Conservation (phyloP, 2,888 invertebrate genomes). For the Vandiemenella viatica region DNA sequence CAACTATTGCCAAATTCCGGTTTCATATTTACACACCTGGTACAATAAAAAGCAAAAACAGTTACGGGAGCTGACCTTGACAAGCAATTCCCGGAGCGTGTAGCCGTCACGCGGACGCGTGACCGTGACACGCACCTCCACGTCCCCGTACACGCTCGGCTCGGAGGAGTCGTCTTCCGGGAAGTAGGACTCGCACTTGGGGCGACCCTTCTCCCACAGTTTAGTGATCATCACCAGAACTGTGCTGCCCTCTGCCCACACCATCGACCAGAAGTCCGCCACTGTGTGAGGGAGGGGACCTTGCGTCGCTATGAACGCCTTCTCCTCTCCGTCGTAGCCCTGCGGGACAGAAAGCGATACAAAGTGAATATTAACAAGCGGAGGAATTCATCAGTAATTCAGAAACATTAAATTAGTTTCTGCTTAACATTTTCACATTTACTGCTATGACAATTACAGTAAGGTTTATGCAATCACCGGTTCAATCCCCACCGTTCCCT, state of each 20-base stretch:
- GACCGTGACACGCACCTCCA: constrained; percentile 34
- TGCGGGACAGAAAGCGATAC: constrained; percentile 26
- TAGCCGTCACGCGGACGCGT: constrained; percentile 36
- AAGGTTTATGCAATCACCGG: too few relatives aligned
- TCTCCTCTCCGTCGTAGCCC: constrained; percentile 80
- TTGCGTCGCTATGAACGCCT: constrained; percentile 82
- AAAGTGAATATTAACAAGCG: neutral
- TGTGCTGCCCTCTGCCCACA: constrained; percentile 40
- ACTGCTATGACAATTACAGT: too few relatives aligned
- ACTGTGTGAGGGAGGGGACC: constrained; percentile 82
- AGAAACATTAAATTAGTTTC: too few relatives aligned
- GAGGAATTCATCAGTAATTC: neutral
- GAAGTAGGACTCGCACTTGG: constrained; percentile 82
- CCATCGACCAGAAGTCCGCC: constrained; percentile 83
- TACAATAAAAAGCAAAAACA: neutral
- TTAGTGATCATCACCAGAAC: constrained; percentile 83
- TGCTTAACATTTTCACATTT: too few relatives aligned
- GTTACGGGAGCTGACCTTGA: constrained; percentile 31
- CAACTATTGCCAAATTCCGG: too few relatives aligned
- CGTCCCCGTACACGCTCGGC: constrained; percentile 29
- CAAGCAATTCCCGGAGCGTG: constrained; percentile 34
- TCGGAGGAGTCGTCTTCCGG: constrained; percentile 33
- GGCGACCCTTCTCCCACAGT: constrained; percentile 63
- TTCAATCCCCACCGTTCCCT: too few relatives aligned
- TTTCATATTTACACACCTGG: too few relatives aligned